phyloP scores from a whole-genome alignment of 2,797 vertebrate genomes.

The Helarctos malayanus region DNA sequence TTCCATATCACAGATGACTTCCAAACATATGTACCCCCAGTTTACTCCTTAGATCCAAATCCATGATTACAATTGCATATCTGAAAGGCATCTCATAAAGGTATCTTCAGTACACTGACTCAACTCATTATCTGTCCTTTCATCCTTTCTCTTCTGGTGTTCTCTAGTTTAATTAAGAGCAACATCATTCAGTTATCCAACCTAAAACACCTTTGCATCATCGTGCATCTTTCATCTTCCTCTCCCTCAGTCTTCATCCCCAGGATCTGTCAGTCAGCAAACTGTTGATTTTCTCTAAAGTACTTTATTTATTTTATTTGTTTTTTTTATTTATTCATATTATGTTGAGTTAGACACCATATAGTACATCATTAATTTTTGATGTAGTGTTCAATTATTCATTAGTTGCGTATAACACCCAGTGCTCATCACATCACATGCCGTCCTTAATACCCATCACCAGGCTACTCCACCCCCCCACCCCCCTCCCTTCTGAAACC shows the following conservation, averaged over 20 bases:
- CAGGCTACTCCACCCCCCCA: no score
- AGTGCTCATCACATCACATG: no score
- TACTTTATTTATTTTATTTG: no score
- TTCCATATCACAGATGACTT: constrained; percentile 59
- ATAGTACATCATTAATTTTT: no score
- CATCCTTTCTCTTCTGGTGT: constrained; percentile 4
- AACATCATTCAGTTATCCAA: background rate
- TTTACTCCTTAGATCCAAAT: constrained; percentile 33
- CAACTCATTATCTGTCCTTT: constrained; percentile 14
- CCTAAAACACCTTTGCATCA: background rate
- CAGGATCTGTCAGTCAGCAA: background rate
- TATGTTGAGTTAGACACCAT: no score
- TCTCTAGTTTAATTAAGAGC: constrained; percentile 65
- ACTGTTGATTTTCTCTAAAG: background rate
- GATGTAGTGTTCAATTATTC: no score
- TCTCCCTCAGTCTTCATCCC: background rate
- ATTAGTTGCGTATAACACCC: no score
- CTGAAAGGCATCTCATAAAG: background rate
- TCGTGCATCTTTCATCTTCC: background rate
- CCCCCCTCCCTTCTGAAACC: no score
- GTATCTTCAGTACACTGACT: background rate
- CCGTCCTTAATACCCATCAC: no score
- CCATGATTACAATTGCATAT: background rate
- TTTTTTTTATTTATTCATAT: no score
- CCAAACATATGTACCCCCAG: background rate